Conservation (phyloP, 2,797 vertebrate genomes). For the Emydoidea blandingii region DNA sequence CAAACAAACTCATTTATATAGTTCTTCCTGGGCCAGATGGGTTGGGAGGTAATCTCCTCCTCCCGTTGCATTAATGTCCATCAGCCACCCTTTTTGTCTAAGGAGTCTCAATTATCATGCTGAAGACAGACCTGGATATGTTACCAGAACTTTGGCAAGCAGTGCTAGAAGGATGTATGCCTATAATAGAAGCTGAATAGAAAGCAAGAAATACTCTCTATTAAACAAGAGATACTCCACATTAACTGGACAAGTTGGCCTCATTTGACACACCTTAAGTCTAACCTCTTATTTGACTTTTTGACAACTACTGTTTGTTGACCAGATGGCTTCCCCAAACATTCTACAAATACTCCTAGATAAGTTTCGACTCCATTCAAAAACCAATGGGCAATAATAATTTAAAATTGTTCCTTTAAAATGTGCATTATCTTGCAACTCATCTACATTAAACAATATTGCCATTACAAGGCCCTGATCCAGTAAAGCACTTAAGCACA, state of each 20-base stretch:
- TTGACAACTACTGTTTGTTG: not conserved
- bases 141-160: not conserved
- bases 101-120: not conserved
- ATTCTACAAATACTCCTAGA: not conserved
- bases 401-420: not conserved
- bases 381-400: not conserved
- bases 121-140: not conserved
- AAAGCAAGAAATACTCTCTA: not conserved
- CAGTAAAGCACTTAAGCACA: not conserved
- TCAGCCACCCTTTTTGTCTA: not conserved
- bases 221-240: not conserved
- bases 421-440: not conserved
- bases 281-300: not conserved
- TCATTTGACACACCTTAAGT: not conserved
- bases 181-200: accelerated
- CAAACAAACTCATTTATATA: not conserved
- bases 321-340: not conserved
- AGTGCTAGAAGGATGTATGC: not conserved
- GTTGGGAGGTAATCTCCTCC: not conserved
- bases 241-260: not conserved
- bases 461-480: not conserved
- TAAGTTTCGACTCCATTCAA: not conserved
- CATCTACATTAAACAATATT: not conserved
- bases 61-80: not conserved
- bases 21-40: not conserved